Percentiles rank a stretch among this genome's conserved stretches.
Conservation (phyloP, 2,113 vertebrate species). For the Euleptes europaea region DNA sequence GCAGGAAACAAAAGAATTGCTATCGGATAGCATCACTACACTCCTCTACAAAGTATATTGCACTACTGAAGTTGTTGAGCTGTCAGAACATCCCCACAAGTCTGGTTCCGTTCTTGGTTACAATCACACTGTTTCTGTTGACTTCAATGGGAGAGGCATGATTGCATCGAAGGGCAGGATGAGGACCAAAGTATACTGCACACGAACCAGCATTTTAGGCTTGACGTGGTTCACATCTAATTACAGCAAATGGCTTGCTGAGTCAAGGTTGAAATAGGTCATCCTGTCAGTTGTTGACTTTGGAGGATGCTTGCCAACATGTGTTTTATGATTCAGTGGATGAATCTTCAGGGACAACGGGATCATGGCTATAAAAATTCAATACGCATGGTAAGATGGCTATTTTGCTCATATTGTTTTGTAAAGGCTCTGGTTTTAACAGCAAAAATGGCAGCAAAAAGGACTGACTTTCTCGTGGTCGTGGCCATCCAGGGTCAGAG, state of each 20-base stretch:
- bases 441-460: background rate
- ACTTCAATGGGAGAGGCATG: background rate
- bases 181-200: background rate
- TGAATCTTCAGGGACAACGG: background rate
- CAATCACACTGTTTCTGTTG: conserved; percentile 12
- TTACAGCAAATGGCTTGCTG: conserved; percentile 22
- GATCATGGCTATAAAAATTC: conserved; percentile 17
- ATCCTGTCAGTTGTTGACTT: conserved; percentile 34
- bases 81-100: background rate
- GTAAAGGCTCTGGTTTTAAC: background rate
- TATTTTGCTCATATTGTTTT: conserved; percentile 6
- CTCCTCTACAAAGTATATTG: background rate
- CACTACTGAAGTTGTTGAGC: background rate
- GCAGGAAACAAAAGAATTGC: background rate
- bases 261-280: conserved; percentile 48
- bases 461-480: background rate
- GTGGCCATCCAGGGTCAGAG: conserved; percentile 1
- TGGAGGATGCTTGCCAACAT: conserved; percentile 33
- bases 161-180: background rate
- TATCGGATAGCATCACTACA: background rate
- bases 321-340: conserved; percentile 31
- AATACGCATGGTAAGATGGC: background rate
- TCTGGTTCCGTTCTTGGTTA: background rate
- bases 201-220: background rate
- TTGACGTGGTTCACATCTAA: conserved; percentile 2